Evolutionary conservation across 2,797 vertebrate genomes (phyloP).

Genomic region (Cygnus olor): DNA sequence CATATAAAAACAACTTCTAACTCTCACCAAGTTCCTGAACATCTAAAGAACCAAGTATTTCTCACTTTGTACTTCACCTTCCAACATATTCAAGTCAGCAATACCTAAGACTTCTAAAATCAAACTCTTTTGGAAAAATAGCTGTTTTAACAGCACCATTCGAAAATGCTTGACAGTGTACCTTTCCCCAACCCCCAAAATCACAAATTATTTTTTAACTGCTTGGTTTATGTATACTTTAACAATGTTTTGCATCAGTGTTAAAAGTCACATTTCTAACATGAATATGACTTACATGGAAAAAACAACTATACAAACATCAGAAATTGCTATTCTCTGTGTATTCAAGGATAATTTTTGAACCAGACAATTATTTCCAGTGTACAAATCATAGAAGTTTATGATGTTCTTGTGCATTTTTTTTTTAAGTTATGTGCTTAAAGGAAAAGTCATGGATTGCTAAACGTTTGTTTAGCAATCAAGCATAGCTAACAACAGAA

Average conservation of each 20-base stretch:
- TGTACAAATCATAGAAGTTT: background rate
- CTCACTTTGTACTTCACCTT: rapidly evolving
- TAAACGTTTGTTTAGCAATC: background rate
- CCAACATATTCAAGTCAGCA: background rate
- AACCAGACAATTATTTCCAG: background rate
- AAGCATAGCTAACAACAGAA: background rate
- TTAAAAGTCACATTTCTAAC: background rate
- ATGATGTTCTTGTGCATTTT: background rate
- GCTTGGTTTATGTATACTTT: background rate
- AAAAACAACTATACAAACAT: background rate
- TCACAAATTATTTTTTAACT: background rate
- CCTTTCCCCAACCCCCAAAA: too few relatives aligned
- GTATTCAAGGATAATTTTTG: background rate
- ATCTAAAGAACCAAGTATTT: background rate
- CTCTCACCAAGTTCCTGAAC: background rate
- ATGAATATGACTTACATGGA: background rate
- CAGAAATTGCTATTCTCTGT: background rate
- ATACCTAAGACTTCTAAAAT: background rate
- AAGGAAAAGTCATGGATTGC: background rate
- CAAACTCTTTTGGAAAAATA: background rate
- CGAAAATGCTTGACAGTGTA: background rate
- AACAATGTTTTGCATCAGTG: background rate
- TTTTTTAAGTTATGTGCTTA: background rate
- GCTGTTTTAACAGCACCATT: background rate
- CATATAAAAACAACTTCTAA: background rate